These are phyloP conservation scores for Drosophila lacteicornis DNA, from an alignment of 1,140 invertebrate species.

Conservation along the genomic window DNA sequence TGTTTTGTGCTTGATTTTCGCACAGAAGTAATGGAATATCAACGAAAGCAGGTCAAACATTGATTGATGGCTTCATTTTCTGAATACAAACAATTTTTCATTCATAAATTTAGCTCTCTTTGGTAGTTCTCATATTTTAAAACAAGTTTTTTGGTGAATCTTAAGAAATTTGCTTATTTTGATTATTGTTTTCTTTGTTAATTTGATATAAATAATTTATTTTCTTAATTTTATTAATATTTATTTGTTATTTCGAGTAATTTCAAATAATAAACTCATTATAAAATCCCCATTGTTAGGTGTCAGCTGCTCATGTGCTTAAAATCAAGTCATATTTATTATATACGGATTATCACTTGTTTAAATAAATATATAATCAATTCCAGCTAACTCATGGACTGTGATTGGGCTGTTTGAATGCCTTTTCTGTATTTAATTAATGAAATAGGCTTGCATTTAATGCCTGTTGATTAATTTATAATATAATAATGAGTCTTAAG, in stretches of 20 bases:
- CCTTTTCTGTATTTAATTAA: not conserved
- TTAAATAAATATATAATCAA: not conserved
- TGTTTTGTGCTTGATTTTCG: not conserved
- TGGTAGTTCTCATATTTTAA: no score
- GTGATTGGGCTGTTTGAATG: not conserved
- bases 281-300: conserved; percentile 5
- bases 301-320: not conserved
- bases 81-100: not conserved
- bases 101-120: not conserved
- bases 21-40: conserved; percentile 9
- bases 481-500: not conserved
- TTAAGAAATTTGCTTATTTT: not conserved
- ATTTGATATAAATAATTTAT: not conserved
- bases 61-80: conserved; percentile 5
- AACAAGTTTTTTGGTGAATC: no score
- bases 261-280: not conserved
- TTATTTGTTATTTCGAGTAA: not conserved
- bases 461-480: not conserved
- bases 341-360: not conserved
- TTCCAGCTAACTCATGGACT: conserved; percentile 1
- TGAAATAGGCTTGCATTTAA: not conserved
- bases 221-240: not conserved
- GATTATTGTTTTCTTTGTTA: not conserved
- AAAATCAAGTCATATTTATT: not conserved
- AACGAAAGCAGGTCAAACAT: conserved; percentile 11